phyloP scores from a whole-genome alignment of 2,888 invertebrate genomes.

The Amaurobius ferox region DNA sequence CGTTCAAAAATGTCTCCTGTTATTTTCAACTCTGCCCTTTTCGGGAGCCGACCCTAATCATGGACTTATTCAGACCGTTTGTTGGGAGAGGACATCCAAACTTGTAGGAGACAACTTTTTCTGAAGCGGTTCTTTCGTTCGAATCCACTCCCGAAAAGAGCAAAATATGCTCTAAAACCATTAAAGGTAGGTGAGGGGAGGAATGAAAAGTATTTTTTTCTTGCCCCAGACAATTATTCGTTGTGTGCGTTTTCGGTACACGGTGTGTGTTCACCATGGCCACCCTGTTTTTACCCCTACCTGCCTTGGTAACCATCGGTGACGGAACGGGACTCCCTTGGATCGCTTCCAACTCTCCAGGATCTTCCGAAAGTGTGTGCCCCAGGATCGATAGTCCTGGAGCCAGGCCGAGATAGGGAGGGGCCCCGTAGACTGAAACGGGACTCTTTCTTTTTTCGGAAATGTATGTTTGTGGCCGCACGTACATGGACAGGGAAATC shows the following conservation, averaged over 20 bases:
- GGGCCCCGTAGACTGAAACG: background rate
- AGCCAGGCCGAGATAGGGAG: constrained; percentile 12
- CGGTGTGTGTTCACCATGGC: constrained; percentile 30
- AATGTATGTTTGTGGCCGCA: background rate
- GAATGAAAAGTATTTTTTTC: background rate
- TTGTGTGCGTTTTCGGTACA: constrained; percentile 55
- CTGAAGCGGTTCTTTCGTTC: no score
- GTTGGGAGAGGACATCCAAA: no score
- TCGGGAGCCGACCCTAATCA: no score
- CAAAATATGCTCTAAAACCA: no score
- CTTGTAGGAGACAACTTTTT: no score
- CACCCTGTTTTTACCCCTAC: constrained; percentile 68
- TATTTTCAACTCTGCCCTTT: no score
- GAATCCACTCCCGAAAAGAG: no score
- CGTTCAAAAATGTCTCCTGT: no score
- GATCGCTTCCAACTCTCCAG: constrained; percentile 6
- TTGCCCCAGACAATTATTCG: constrained; percentile 6
- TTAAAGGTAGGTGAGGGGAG: background rate
- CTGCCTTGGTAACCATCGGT: constrained; percentile 64
- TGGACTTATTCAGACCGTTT: no score
- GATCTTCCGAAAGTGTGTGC: constrained; percentile 19
- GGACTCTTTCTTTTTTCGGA: background rate
- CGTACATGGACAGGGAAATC: background rate
- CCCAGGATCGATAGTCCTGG: constrained; percentile 22
- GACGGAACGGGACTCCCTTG: constrained; percentile 17